Evolutionary conservation across 1,140 invertebrate genomes (phyloP), one percentile per base, ranked within the genome.

Genomic region (Calephelis nemesis): DNA sequence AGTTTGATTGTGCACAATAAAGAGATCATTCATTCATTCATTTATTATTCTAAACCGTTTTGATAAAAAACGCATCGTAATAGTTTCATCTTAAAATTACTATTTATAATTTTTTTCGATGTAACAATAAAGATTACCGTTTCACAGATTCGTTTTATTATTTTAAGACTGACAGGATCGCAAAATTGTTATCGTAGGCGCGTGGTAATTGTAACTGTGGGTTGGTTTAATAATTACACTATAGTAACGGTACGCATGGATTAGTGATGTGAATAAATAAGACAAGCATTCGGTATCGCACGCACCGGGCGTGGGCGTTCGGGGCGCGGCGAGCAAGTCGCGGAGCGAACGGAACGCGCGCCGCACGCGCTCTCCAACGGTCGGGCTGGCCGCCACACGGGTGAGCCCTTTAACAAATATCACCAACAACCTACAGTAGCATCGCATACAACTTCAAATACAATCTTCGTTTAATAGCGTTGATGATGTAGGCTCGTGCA

Each of bases 321-420:
- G 66, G 69, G 82, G 77, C 66, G 83, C 76, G 47, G 85, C 76
- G 74, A 92, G 79, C 72, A 86, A 79, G 69, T 85, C 81, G 66
- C 89, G 83, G 45, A 92, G 84, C 73, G 86, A 81, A 62, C 89
- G 85, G 69, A 91, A 85, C 72, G 82, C 86, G 74, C 88, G 85
- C 0, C 85, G 83, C 54, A 89, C 74, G 52, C 86, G 84, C 74
- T 80, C 81, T 67, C 79, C 85, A 76, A 92, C 76, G 64, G 83
- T 72, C 79, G 74, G 71, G 39, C 65, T 80, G 63, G 74, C 69
- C 73, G 71, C 68, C 74, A 74, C 73, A 40, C 74, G 73, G 68
- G 69, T 67, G 77, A 77, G 69, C 68, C 84, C 83, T 75, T 77
- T 67, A 72, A 78, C 70, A 73, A 72, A 71, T 49, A 65, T 47